A percentile compares a stretch with the other conserved stretches of the same genome.
phyloP scores from a whole-genome alignment of 2,797 vertebrate genomes.

The Adelosebastes latens region DNA sequence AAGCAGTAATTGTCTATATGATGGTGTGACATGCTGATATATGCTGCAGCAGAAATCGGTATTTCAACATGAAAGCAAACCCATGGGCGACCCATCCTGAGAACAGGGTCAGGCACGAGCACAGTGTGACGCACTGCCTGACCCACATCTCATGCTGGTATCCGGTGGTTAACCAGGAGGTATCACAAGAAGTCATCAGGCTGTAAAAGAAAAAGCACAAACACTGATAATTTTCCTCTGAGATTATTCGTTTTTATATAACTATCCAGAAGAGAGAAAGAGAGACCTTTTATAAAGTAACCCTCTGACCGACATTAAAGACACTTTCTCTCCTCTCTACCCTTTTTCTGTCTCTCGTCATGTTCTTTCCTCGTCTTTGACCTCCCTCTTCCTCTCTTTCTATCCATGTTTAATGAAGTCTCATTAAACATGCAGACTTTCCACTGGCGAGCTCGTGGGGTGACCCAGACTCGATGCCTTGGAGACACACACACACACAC shows the following conservation, averaged over 20 bases:
- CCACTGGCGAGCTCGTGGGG: constrained; percentile 67
- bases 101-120: background rate
- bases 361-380: constrained; percentile 8
- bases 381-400: constrained; percentile 25
- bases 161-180: background rate
- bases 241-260: background rate
- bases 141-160: constrained; percentile 12
- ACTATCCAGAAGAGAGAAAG: background rate
- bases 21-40: background rate
- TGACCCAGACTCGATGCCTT: constrained; percentile 46
- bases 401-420: constrained; percentile 73
- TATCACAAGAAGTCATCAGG: background rate
- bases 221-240: background rate
- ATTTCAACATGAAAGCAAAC: background rate
- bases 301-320: background rate
- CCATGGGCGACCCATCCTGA: background rate
- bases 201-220: background rate
- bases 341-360: background rate
- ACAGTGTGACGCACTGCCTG: constrained; percentile 2
- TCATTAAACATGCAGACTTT: constrained; percentile 86
- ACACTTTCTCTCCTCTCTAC: background rate
- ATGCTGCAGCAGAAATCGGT: background rate
- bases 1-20: background rate
- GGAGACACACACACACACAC: background rate
- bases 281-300: background rate